Evolutionary conservation across 2,113 vertebrate species (phyloP).

Genomic region (Lagenorhynchus albirostris): DNA sequence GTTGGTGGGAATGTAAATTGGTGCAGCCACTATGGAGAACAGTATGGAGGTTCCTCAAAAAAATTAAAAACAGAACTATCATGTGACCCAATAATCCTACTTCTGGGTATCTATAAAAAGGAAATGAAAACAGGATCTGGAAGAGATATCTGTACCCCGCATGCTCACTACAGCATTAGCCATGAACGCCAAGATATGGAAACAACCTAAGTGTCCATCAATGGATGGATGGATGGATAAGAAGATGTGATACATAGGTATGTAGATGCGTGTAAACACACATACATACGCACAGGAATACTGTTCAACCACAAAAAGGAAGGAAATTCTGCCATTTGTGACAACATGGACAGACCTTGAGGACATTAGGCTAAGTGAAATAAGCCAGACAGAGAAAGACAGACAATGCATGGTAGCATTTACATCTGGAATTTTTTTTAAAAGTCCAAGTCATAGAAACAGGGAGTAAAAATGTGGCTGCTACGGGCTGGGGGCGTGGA

Average conservation of each 20-base stretch:
- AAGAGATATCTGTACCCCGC: background rate
- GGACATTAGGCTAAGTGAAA: background rate
- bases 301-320: background rate
- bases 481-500: background rate
- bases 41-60: background rate
- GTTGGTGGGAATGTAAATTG: background rate
- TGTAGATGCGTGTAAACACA: rapidly evolving
- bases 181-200: background rate
- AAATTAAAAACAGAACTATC: background rate
- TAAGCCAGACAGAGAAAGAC: background rate
- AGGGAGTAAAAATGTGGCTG: background rate
- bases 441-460: background rate
- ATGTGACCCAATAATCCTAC: background rate
- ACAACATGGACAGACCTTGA: background rate
- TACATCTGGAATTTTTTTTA: background rate
- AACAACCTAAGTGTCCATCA: background rate
- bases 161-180: background rate
- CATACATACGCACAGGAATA: background rate
- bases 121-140: background rate
- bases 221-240: background rate
- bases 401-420: background rate
- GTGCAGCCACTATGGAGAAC: background rate
- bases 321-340: background rate
- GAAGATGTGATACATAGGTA: too few relatives aligned
- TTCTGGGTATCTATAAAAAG: background rate